Base-by-base conservation (phyloP, 2,888 invertebrate genomes). In the Thecophora atra region DNA sequence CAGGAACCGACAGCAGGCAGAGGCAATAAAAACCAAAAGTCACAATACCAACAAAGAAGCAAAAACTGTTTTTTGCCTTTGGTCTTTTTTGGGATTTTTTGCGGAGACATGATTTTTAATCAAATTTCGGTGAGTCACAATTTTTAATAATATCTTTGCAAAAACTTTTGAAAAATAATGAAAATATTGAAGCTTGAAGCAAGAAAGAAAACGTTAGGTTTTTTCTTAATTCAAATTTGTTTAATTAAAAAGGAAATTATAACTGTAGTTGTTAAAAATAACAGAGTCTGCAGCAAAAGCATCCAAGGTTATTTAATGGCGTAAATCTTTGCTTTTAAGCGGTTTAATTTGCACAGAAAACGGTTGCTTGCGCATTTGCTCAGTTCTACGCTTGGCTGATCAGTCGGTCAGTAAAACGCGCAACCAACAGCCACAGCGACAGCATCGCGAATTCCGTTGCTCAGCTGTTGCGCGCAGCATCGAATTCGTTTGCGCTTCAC, bases 71-170 rank as follows among this genome's bases (percentile, higher is more conserved):
- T n/a, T n/a, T n/a, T n/a, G n/a, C n/a, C n/a, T n/a, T 26, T 51
- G 42, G 47, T 28, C 19, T 37, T 47, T 47, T 64, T 24, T 42
- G 64, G 56, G 77, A 76, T 72, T 77, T 78, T 79, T 79, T 78
- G 77, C 78, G 83, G 79, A 85, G 85, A 83, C 80, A 84, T 84
- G 84, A 80, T 80, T 79, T 78, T 78, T 82, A 79, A 77, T 76
- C 79, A 80, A 78, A 80, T 81, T 76, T 77, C 83, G 84, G 84
- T 84, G 79, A 84, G 79, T 82, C 63, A 30, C 52, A 13, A 51
- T 11, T 37, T 37, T 37, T 21, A 19, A n/a, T 3, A 54, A 54
- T 54, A 54, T n/a, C n/a, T 54, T 37, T 11, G 37, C 37, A 0
- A 11, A 37, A 37, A 37, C 11, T 37, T 8, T 37, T 47, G 47